These are phyloP conservation scores for Rousettus madagascariensis DNA, from an alignment of 2,797 vertebrate species.

Conservation along the genomic window DNA sequence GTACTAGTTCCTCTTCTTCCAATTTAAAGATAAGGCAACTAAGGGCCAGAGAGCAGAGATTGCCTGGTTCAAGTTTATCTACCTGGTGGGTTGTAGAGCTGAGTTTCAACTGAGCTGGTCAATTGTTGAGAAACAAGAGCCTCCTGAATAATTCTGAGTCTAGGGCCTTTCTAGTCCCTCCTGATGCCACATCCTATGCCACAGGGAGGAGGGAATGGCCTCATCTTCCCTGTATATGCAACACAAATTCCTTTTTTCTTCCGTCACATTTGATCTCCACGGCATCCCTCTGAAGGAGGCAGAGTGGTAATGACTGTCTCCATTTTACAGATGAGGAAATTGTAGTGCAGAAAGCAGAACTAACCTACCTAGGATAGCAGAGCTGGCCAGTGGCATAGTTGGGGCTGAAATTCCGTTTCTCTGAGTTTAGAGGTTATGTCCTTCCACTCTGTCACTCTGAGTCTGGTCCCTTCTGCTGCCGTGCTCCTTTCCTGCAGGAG, in stretches of 20 bases:
- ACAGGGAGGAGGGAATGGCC: not conserved
- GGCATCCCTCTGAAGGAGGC: not conserved
- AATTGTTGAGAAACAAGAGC: not conserved
- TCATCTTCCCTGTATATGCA: not conserved
- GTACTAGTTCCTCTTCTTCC: not conserved
- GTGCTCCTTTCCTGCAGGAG: not conserved
- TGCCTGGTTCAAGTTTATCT: not conserved
- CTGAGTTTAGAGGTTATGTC: not conserved
- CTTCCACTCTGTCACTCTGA: not conserved
- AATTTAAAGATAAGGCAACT: not conserved
- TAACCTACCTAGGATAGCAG: not conserved
- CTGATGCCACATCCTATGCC: too few relatives aligned
- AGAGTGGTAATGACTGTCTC: not conserved
- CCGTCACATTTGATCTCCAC: accelerated
- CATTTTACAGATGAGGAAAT: not conserved
- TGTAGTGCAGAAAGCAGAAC: not conserved
- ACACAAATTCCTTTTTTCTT: not conserved
- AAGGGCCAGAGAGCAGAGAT: not conserved
- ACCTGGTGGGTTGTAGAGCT: not conserved
- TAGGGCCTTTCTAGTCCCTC: not conserved
- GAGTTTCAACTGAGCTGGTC: not conserved
- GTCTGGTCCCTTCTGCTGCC: not conserved
- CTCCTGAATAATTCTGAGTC: not conserved
- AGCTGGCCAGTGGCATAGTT: not conserved
- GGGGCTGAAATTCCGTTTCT: not conserved